Base-by-base conservation (phyloP, 2,113 vertebrate species). In the Archocentrus centrarchus region DNA sequence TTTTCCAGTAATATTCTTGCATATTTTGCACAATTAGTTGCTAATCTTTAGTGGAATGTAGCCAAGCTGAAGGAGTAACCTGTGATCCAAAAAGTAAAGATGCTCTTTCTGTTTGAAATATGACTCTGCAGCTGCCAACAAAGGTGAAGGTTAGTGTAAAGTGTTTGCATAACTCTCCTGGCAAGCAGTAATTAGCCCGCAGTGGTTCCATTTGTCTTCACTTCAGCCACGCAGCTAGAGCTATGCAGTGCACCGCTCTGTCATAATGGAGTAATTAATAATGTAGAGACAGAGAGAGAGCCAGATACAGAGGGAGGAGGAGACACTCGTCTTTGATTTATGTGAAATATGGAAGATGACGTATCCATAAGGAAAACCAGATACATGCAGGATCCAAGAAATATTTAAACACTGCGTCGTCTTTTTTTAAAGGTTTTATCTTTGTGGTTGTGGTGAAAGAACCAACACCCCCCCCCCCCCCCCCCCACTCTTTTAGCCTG, bases 251-350 rank as follows among this genome's bases (percentile, higher is more conserved):
- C 81, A 75, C 75, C 79, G 75, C 88, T 85, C 83, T 63, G 57
- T 93, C 91, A 87, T 84, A 82, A 86, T 79, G 75, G 79, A 39
- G 39, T 86, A 81, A 94, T 93, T 92, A 92, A 91, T 85, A 85
- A 81, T 86, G 59, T 15, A 84, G 47, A 70, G 39, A 35, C 22
- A 44, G 24, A 35, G 18, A 35, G 18, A 32, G 18, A 47, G 41
- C 35, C 14, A 15, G 62, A 35, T 5, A 15, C 22, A 39, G 5
- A 50, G 27, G 27, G 2, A 27, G 11, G 35, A 44, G 47, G 64
- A 0, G 17, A 27, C 35, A 11, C 20, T 75, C 7, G 22, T 44
- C 41, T 44, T 8, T n/a, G 35, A 0, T 59, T 37, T 27, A 27
- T 59, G 5, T 11, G 53, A 44, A 59, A 9, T 3, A 59, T 7